Conservation (phyloP, 2,797 vertebrate genomes). For the Adrianichthys oophorus region DNA sequence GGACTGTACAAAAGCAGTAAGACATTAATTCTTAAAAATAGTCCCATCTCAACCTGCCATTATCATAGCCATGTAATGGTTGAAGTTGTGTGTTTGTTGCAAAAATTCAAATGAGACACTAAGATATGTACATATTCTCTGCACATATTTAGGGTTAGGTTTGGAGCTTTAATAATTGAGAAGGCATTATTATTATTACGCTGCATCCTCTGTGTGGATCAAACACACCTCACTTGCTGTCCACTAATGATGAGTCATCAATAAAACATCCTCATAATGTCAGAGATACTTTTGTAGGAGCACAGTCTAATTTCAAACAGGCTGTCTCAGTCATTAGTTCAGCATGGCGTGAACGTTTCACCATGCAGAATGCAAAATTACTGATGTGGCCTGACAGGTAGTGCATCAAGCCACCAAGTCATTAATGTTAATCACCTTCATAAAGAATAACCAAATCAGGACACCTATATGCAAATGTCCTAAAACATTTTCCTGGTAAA, state of each 20-base stretch:
- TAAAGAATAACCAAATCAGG: conserved; percentile 55
- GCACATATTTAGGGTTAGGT: conserved; percentile 77
- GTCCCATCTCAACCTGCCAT: conserved; percentile 76
- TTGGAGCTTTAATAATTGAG: conserved; percentile 82
- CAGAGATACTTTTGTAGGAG: conserved; percentile 75
- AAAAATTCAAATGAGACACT: conserved; percentile 82
- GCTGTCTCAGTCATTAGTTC: conserved; percentile 78
- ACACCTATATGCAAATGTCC: conserved; percentile 71
- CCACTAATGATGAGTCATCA: conserved; percentile 82
- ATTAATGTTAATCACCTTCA: conserved; percentile 77
- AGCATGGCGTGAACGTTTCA: conserved; percentile 65
- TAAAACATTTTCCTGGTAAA: conserved; percentile 69
- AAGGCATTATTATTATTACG: conserved; percentile 82
- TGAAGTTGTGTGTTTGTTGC: conserved; percentile 80
- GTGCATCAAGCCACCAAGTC: conserved; percentile 67
- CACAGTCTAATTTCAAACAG: conserved; percentile 77
- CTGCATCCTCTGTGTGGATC: conserved; percentile 79
- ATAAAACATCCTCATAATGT: conserved; percentile 86
- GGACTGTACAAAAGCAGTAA: conserved; percentile 56
- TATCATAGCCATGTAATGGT: conserved; percentile 72
- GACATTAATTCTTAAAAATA: conserved; percentile 79
- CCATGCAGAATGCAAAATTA: conserved; percentile 60
- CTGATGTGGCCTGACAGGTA: conserved; percentile 75
- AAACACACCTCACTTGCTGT: conserved; percentile 75
- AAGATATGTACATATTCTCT: conserved; percentile 83